Percentiles rank a stretch among this genome's conserved stretches.
phyloP scores from a whole-genome alignment of 2,797 vertebrate genomes.

The Spea hammondii region DNA sequence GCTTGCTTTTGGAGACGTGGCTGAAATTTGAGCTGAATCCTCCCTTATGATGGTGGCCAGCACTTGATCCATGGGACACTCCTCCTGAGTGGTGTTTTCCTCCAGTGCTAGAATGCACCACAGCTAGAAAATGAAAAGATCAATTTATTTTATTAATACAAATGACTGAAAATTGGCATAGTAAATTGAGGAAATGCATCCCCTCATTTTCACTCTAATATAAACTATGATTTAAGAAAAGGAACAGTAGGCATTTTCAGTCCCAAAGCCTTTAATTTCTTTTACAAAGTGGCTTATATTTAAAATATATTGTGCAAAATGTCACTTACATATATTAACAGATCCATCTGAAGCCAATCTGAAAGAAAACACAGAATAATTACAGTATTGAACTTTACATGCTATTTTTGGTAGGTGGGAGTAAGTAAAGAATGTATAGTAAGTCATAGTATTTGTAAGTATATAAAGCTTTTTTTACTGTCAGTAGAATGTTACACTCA shows the following conservation, averaged over 20 bases:
- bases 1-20: neutral
- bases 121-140: too few species aligned
- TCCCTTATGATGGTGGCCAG: slow-evolving; percentile 4
- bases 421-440: too few species aligned
- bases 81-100: too few species aligned
- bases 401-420: slow-evolving; percentile 78
- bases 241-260: neutral
- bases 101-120: too few species aligned
- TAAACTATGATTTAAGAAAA: neutral
- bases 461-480: too few species aligned
- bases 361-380: neutral
- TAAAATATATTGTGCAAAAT: neutral
- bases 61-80: slow-evolving; percentile 3
- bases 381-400: neutral
- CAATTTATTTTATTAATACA: neutral
- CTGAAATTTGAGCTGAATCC: slow-evolving; percentile 13
- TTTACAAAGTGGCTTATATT: too few species aligned
- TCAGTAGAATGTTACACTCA: too few species aligned
- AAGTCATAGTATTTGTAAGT: too few species aligned
- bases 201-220: too few species aligned
- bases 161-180: neutral
- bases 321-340: slow-evolving; percentile 23
- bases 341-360: slow-evolving; percentile 18
- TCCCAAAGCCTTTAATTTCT: too few species aligned
- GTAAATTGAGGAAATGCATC: neutral